Evolutionary conservation across 2,113 vertebrate genomes (phyloP).

Genomic region (Mellivora capensis): DNA sequence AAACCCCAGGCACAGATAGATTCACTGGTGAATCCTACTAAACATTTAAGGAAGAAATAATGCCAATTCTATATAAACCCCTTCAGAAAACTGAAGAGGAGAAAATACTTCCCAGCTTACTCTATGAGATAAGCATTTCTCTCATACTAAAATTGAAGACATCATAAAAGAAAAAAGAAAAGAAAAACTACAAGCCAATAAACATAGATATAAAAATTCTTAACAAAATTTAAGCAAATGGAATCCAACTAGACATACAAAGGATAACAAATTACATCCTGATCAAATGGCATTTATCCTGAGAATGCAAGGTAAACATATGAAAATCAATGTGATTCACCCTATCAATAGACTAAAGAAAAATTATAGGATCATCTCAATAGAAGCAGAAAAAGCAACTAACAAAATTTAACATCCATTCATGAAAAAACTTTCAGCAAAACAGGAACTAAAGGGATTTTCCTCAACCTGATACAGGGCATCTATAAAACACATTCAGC

Average conservation of each 20-base stretch:
- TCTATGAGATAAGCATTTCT: background rate
- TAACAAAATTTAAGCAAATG: conserved; percentile 25
- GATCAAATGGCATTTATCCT: background rate
- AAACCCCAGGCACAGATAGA: background rate
- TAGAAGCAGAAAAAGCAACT: background rate
- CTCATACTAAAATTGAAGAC: background rate
- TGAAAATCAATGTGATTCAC: background rate
- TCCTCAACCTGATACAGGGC: background rate
- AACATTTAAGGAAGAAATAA: conserved; percentile 1
- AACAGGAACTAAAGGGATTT: background rate
- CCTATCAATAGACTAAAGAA: background rate
- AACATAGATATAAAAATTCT: background rate
- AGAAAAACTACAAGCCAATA: background rate
- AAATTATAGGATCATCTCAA: background rate
- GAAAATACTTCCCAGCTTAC: background rate
- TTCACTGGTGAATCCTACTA: background rate
- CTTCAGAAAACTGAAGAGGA: background rate
- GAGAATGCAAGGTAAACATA: background rate
- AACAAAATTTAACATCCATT: conserved; percentile 1
- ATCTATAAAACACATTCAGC: background rate
- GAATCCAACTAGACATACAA: background rate
- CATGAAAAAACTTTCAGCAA: background rate
- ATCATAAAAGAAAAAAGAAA: background rate
- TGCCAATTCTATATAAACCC: background rate
- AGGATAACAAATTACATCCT: background rate